Evolutionary conservation across 2,113 vertebrate species (phyloP).

Genomic region (Cyprinus carpio): DNA sequence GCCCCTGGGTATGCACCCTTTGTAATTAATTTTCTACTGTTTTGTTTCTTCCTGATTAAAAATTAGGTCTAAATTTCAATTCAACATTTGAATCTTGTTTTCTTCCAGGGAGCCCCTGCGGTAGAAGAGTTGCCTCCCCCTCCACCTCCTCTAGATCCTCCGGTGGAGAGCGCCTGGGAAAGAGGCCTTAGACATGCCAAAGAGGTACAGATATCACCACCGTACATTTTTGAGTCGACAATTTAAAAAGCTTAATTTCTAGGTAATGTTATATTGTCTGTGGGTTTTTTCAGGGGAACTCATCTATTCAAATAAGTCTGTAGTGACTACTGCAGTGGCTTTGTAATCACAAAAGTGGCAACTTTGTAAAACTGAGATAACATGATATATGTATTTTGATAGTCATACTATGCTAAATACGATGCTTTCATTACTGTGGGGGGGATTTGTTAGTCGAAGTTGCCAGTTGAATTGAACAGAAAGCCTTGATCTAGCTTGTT

Average conservation of each 20-base stretch:
- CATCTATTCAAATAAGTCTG: slow-evolving; percentile 13
- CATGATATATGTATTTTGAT: not conserved
- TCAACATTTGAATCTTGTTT: slow-evolving; percentile 11
- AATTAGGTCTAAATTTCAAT: not conserved
- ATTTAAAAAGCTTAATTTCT: not conserved
- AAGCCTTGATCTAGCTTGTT: too few relatives aligned
- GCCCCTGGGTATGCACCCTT: slow-evolving; percentile 84
- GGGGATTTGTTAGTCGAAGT: not conserved
- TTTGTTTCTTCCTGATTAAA: not conserved
- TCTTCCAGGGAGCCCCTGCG: slow-evolving; percentile 81
- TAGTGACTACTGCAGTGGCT: too few relatives aligned
- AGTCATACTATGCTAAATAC: not conserved
- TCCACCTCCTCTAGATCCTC: slow-evolving; percentile 89
- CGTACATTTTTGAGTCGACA: not conserved
- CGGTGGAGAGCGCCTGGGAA: slow-evolving; percentile 97
- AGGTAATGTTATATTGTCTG: not conserved
- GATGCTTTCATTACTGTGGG: not conserved
- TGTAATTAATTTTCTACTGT: not conserved
- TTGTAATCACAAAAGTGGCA: not conserved
- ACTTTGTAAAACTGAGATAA: not conserved
- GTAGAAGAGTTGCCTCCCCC: slow-evolving; percentile 96
- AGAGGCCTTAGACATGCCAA: slow-evolving; percentile 94
- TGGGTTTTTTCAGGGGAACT: slow-evolving; percentile 14
- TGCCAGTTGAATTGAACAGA: not conserved
- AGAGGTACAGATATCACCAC: slow-evolving; percentile 78